Percentiles rank a stretch among this genome's conserved stretches.
Conservation (phyloP, 2,888 invertebrate genomes). For the Nematopogon swammerdamellus region DNA sequence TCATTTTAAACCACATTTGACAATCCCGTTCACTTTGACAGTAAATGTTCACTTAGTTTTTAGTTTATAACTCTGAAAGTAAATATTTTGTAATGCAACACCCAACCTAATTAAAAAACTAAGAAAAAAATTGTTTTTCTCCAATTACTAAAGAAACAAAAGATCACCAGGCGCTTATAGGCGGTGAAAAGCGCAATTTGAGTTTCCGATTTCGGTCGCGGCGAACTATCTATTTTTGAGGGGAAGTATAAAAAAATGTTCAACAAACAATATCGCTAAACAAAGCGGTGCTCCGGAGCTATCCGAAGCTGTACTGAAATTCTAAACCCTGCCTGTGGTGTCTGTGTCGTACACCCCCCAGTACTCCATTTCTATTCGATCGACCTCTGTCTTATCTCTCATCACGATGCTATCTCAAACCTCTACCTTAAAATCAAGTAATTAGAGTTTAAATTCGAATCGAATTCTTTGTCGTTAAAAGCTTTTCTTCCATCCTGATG, state of each 20-base stretch:
- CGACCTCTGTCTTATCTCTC: constrained; percentile 18
- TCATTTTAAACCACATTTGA: background rate
- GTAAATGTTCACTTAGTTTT: too few species aligned
- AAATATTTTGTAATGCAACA: background rate
- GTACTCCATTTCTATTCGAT: constrained; percentile 43
- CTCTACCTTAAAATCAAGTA: too few species aligned
- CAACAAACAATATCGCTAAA: constrained; percentile 50
- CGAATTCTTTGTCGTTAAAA: background rate
- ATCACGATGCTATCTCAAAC: too few species aligned
- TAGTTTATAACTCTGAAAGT: background rate
- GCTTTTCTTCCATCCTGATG: background rate
- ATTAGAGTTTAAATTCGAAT: too few species aligned
- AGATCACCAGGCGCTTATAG: background rate
- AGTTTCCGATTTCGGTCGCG: constrained; percentile 1
- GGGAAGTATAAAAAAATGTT: constrained; percentile 34
- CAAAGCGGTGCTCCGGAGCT: constrained; percentile 52
- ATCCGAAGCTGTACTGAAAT: constrained; percentile 57
- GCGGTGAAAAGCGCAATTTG: background rate
- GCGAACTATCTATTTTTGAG: constrained; percentile 17
- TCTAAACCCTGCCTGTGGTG: constrained; percentile 54
- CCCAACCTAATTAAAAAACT: background rate
- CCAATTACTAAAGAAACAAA: too few species aligned
- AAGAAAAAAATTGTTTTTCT: background rate
- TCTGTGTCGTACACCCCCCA: constrained; percentile 56
- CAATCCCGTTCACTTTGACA: too few species aligned